These are phyloP conservation scores for Macquaria ambigua DNA, from an alignment of 2,113 vertebrate species.

Conservation along the genomic window DNA sequence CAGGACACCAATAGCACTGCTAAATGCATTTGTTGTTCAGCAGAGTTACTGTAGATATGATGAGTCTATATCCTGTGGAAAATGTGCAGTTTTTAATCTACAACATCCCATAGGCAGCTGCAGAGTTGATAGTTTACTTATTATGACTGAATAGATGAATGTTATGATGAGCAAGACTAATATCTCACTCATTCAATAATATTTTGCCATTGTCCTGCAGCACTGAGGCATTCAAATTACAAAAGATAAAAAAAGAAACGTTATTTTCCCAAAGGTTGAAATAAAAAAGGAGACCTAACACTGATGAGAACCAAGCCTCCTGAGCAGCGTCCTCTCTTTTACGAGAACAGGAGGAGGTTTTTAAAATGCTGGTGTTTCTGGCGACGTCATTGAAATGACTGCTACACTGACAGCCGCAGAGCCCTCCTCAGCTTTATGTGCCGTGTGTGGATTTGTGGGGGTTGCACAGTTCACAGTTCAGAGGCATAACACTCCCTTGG, in stretches of 20 bases:
- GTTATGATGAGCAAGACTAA: background rate
- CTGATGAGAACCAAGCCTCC: constrained; percentile 13
- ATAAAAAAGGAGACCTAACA: constrained; percentile 8
- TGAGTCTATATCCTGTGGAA: constrained; percentile 29
- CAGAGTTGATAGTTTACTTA: background rate
- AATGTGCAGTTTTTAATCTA: constrained; percentile 19
- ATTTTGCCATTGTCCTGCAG: background rate
- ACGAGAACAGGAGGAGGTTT: constrained; percentile 67
- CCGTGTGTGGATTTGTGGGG: constrained; percentile 65
- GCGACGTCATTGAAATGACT: constrained; percentile 66
- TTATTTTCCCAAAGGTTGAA: constrained; percentile 1
- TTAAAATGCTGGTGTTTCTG: constrained; percentile 59
- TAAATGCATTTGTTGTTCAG: constrained; percentile 9
- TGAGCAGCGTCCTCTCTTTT: constrained; percentile 42
- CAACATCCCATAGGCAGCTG: background rate
- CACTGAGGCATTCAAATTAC: background rate
- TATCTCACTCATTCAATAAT: background rate
- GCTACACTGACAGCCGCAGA: constrained; percentile 64
- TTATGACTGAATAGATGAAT: background rate
- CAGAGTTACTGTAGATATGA: background rate
- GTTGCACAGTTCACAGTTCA: constrained; percentile 75
- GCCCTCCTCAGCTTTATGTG: constrained; percentile 58
- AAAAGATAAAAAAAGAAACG: background rate
- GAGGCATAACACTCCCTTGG: constrained; percentile 70
- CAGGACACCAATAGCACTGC: background rate